Base-by-base conservation (phyloP, 2,888 invertebrate species). In the Drosophila kuntzei region DNA sequence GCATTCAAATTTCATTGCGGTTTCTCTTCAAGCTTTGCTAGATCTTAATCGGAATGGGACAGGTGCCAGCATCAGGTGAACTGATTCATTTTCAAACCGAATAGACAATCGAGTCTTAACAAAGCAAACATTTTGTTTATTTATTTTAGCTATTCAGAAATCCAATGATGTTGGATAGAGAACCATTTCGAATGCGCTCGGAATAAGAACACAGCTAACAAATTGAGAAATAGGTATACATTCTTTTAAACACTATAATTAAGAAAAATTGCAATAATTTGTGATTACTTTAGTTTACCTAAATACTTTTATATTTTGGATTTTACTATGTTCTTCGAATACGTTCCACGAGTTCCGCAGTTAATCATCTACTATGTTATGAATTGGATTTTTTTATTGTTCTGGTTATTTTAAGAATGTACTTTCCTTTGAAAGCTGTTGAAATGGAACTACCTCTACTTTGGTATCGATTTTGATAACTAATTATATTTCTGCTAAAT, bases 21-120 rank as follows among this genome's bases (percentile, higher is more conserved):
- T 53, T 53, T 66, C 12, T 57, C 16, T 34, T 39, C n/a, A 57
- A n/a, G 12, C 34, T 46, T 44, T 16, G 43, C 36, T 8, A 25
- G 25, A 16, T 32, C 14, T 11, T 11, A 34, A 16, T 20, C 34
- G 20, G 4, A 22, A 29, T 58, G 58, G 46, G 58, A 53, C 71
- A 76, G 75, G 76, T 76, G 76, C 67, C 55, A 54, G 62, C 44
- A 53, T 29, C 32, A 67, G 76, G 39, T 68, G 50, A 71, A 71
- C 71, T 75, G 71, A 76, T 44, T 75, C 66, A 76, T 43, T 54
- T 59, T 44, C 51, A 62, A 75, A 34, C 18, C 46, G 51, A 68
- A 74, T 59, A 67, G 29, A 53, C 39, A 29, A 39, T 53, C 51
- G 58, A 43, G 34, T 46, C 60, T 53, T 36, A 50, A 29, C 49